These are phyloP conservation scores for Chelonus insularis DNA, from an alignment of 1,140 invertebrate genomes.

Conservation along the genomic window DNA sequence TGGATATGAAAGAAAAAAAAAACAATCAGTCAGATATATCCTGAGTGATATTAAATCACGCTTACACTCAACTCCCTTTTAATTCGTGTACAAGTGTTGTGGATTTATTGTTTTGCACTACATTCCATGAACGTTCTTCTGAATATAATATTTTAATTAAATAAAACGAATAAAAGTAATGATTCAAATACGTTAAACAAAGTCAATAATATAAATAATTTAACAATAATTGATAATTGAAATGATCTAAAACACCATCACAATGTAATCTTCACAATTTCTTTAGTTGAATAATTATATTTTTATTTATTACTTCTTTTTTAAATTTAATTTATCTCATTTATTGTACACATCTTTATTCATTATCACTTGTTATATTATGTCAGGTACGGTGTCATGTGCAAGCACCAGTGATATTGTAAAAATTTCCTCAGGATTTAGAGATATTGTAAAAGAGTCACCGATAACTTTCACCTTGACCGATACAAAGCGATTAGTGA, in stretches of 20 bases:
- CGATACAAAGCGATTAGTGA: slow-evolving; percentile 3
- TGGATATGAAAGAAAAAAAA: not conserved
- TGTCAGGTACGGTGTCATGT: slow-evolving; percentile 13
- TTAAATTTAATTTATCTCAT: not conserved
- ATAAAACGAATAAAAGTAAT: too few species aligned
- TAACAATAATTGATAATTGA: not conserved
- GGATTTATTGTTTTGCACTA: too few species aligned
- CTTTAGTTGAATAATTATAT: not conserved
- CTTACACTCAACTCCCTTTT: too few species aligned
- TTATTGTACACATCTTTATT: not conserved
- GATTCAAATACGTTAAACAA: too few species aligned
- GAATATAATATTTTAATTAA: too few species aligned
- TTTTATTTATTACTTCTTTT: not conserved
- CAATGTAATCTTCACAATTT: not conserved
- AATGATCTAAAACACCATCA: not conserved
- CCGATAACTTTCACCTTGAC: slow-evolving; percentile 14
- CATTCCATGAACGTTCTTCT: too few species aligned
- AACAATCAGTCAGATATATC: not conserved
- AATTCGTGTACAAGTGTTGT: too few species aligned
- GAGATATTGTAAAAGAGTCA: not conserved
- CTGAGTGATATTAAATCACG: too few species aligned
- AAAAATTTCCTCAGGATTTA: not conserved
- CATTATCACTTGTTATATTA: not conserved
- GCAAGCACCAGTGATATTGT: slow-evolving; percentile 6
- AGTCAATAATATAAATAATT: too few species aligned